Base-by-base conservation (phyloP, 2,113 vertebrate genomes). In the Syngnathoides biaculeatus region DNA sequence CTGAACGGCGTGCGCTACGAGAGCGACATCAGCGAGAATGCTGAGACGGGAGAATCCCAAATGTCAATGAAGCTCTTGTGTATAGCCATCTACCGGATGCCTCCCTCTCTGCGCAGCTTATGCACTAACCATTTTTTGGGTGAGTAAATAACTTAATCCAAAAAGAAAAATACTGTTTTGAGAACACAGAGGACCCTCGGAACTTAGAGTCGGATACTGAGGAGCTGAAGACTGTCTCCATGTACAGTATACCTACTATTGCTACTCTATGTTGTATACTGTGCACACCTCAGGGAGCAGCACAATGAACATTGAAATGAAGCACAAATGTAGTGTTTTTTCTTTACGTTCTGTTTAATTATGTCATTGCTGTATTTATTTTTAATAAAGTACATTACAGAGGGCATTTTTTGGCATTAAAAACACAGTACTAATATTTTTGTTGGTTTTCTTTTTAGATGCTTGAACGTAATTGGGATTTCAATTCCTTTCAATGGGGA, bases 91-190 rank as follows among this genome's bases (percentile, higher is more conserved):
- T 98, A 95, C 88, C 92, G 92, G 83, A 99, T 98, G 96, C 97
- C 96, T 59, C 94, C 92, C 40, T 94, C 95, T 5, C 90, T 99
- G 58, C 92, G 97, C 19, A 95, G 93, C 75, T 94, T 99, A 78
- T 99, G 96, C 78, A 94, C 97, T 91, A 99, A 98, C 91, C 97
- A 99, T 87, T 99, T 99, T 86, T 81, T 99, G 92, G 97, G 97
- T 98, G 91, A 93, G 88, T 61, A 40, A 42, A 9, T 17, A 9
- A 40, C 30, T 5, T 35, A 64, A 39, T 62, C 12, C 22, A 15
- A 13, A 38, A n/a, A 14, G 6, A 47, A 0, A 20, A 35, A 35
- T 58, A 20, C 48, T 2, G 13, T 48, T 47, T 20, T 12, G 24
- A 39, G 57, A 5, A 38, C 1, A 20, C 15, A 35, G 30, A 26